These are phyloP conservation scores for Caenorhabditis imperialis DNA, from an alignment of 2,888 invertebrate genomes.

Conservation along the genomic window DNA sequence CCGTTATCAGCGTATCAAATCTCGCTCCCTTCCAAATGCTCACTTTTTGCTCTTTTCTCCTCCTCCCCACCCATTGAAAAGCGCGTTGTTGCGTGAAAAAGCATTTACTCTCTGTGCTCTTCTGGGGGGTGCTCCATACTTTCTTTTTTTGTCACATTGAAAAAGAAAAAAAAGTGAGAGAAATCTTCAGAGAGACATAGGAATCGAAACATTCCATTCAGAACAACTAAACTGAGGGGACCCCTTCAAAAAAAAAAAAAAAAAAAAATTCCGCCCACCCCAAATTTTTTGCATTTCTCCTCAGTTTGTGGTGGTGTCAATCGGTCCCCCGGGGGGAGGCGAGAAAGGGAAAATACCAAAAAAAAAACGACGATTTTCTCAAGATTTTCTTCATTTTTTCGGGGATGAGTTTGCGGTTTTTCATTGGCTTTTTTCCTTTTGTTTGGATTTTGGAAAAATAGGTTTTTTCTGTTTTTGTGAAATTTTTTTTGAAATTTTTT, in stretches of 20 bases:
- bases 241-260: no score
- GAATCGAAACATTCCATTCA: no score
- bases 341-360: no score
- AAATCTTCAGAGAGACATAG: no score
- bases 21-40: neutral
- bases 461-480: neutral
- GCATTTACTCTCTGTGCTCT: neutral
- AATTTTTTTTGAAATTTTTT: conserved; percentile 1
- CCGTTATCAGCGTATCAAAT: neutral
- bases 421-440: neutral
- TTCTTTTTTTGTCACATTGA: no score
- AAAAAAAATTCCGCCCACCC: neutral
- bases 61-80: neutral
- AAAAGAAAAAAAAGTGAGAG: no score
- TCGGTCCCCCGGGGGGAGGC: conserved; percentile 21
- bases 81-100: conserved; percentile 24
- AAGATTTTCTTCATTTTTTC: no score
- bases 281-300: neutral
- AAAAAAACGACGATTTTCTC: no score
- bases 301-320: conserved; percentile 17
- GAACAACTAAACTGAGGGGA: no score
- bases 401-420: neutral
- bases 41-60: neutral
- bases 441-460: neutral
- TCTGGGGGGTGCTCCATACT: neutral